Evolutionary conservation across 2,888 invertebrate species (phyloP).

Genomic region (Catocala fraxini): DNA sequence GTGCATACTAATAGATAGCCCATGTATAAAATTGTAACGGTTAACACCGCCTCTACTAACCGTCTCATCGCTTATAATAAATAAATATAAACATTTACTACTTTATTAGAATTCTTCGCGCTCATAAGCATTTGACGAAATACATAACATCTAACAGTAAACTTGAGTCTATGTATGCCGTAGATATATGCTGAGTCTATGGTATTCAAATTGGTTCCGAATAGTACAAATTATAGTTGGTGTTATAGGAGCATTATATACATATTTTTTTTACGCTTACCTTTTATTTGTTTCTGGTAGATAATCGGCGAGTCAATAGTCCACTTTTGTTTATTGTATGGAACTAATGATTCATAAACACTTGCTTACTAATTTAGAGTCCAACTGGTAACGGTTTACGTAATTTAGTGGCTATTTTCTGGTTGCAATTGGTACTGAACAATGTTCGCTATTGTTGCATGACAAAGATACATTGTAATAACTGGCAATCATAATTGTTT

Average conservation of each 20-base stretch:
- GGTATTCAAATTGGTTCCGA: constrained; percentile 52
- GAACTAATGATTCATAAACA: constrained; percentile 80
- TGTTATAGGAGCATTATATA: constrained; percentile 57
- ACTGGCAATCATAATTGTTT: constrained; percentile 78
- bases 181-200: constrained; percentile 48
- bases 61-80: constrained; percentile 66
- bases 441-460: constrained; percentile 80
- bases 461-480: constrained; percentile 82
- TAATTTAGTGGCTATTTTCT: constrained; percentile 81
- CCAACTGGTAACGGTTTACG: constrained; percentile 76
- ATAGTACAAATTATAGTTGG: constrained; percentile 51
- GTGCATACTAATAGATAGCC: constrained; percentile 80
- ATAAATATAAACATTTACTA: constrained; percentile 81
- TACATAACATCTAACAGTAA: constrained; percentile 76
- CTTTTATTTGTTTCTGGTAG: constrained; percentile 33
- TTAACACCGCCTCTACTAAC: constrained; percentile 70
- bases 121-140: constrained; percentile 67
- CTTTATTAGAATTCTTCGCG: constrained; percentile 76
- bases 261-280: constrained; percentile 41
- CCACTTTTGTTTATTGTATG: constrained; percentile 60
- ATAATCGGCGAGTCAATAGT: constrained; percentile 41
- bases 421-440: constrained; percentile 79
- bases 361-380: constrained; percentile 77
- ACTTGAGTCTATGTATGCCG: constrained; percentile 43
- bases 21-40: constrained; percentile 83